Evolutionary conservation across 2,888 invertebrate species (phyloP).

Genomic region (Amphipyra berbera): DNA sequence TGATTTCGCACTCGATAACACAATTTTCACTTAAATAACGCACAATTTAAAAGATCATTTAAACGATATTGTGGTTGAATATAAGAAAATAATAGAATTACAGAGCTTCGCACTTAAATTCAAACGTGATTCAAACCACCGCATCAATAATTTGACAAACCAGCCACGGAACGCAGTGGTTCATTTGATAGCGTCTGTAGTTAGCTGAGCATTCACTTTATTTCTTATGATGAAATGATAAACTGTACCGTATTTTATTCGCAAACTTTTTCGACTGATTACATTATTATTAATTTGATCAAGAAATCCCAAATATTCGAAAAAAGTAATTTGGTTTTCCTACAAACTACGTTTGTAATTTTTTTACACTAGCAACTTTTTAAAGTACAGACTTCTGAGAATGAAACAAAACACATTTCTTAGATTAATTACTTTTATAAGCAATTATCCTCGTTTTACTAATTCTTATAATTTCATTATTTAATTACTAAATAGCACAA

Average conservation of each 20-base stretch:
- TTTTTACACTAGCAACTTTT: constrained; percentile 67
- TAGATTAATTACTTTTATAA: constrained; percentile 53
- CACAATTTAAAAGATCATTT: constrained; percentile 62
- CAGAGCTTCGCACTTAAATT: constrained; percentile 84
- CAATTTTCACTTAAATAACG: constrained; percentile 65
- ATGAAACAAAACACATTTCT: constrained; percentile 55
- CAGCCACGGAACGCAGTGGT: constrained; percentile 68
- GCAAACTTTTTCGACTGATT: not conserved
- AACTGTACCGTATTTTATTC: not conserved
- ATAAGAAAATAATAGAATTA: constrained; percentile 69
- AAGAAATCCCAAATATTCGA: not conserved
- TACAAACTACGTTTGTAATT: not conserved
- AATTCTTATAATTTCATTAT: constrained; percentile 19
- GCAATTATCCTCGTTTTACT: constrained; percentile 40
- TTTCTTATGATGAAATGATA: not conserved
- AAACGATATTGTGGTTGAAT: constrained; percentile 52
- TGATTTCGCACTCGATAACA: constrained; percentile 83
- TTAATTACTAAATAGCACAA: constrained; percentile 6
- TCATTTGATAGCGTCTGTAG: constrained; percentile 83
- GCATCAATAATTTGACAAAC: constrained; percentile 90
- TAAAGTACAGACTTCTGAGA: constrained; percentile 71
- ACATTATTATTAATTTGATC: not conserved
- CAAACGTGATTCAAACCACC: constrained; percentile 90
- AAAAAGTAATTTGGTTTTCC: not conserved
- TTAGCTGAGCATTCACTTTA: constrained; percentile 73